phyloP scores from a whole-genome alignment of 2,797 vertebrate species.

The Phataginus tricuspis region DNA sequence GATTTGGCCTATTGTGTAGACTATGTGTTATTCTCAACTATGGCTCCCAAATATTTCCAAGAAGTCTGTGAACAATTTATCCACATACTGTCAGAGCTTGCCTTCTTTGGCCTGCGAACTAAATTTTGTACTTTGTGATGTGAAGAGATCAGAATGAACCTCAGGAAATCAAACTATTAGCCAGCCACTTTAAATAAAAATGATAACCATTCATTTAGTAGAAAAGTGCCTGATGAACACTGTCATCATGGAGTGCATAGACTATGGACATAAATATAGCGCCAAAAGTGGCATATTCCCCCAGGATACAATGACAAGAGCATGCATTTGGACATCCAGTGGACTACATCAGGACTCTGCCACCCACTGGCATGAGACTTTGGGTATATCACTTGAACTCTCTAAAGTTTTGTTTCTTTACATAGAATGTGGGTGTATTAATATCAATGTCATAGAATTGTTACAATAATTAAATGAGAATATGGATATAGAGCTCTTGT shows the following conservation, averaged over 20 bases:
- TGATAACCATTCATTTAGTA: background rate
- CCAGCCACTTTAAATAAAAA: constrained; percentile 18
- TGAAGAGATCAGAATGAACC: background rate
- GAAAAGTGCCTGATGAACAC: background rate
- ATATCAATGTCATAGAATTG: background rate
- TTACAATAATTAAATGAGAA: background rate
- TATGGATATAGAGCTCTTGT: background rate
- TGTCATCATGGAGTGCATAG: background rate
- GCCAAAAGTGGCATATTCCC: background rate
- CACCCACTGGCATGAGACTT: background rate
- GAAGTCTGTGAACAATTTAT: background rate
- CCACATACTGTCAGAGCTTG: background rate
- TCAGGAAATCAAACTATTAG: constrained; percentile 17
- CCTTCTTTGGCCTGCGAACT: background rate
- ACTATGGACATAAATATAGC: background rate
- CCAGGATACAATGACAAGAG: background rate
- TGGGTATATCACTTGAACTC: background rate
- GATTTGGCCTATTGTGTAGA: background rate
- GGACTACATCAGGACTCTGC: background rate
- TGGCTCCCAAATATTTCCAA: background rate
- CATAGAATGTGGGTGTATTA: background rate
- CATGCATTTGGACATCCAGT: too few species aligned
- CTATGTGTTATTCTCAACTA: background rate
- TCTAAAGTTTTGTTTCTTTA: background rate
- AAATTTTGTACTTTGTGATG: background rate